A percentile compares a stretch with the other conserved stretches of the same genome.
phyloP scores from a whole-genome alignment of 2,797 vertebrate species.

The Catamblyrhynchus diadema region DNA sequence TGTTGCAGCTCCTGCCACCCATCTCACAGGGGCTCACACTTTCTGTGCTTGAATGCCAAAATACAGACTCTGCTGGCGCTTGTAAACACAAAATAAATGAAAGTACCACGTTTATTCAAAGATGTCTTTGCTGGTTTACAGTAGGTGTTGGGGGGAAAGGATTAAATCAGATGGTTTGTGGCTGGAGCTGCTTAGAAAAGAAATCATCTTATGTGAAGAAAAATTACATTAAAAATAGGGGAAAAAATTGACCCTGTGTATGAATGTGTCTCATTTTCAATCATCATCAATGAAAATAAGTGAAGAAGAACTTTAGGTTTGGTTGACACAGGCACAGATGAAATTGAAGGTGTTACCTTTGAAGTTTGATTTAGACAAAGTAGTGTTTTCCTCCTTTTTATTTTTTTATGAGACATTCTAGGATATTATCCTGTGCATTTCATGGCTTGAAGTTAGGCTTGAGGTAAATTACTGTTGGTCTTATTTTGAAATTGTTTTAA shows the following conservation, averaged over 20 bases:
- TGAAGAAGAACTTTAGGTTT: not conserved
- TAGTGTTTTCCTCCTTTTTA: not conserved
- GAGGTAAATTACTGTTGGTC: not conserved
- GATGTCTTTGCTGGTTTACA: not conserved
- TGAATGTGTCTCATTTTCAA: not conserved
- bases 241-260: fast-evolving
- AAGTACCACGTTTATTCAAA: not conserved
- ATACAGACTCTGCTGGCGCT: not conserved
- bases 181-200: not conserved
- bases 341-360: not conserved
- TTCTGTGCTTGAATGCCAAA: not conserved
- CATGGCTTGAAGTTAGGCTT: not conserved
- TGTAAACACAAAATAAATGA: not conserved
- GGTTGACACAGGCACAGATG: not conserved
- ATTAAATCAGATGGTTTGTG: not conserved
- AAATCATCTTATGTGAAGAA: not conserved
- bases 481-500: not conserved
- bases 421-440: not conserved
- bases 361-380: not conserved
- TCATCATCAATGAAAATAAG: not conserved
- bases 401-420: not conserved
- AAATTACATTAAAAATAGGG: not conserved
- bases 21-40: fast-evolving
- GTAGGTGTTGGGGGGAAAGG: not conserved
- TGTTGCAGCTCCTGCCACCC: fast-evolving